Conservation (phyloP, 1,140 invertebrate genomes). For the Chelonus insularis region DNA sequence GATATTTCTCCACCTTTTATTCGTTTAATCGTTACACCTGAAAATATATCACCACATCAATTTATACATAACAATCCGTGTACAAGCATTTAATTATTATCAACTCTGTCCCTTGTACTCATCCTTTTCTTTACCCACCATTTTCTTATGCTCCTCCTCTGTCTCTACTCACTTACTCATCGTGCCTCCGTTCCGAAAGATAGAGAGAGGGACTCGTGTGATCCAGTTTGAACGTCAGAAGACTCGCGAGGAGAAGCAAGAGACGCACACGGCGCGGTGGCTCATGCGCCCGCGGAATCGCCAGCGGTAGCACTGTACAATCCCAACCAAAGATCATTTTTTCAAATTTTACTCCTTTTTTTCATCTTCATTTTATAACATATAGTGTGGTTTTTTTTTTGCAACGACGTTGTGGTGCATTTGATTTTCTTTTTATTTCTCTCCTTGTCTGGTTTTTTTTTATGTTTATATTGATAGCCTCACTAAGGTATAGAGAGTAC, state of each 20-base stretch:
- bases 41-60: too few species aligned
- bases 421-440: background rate
- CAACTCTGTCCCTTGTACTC: background rate
- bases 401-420: too few species aligned
- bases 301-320: slow-evolving; percentile 6
- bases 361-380: background rate
- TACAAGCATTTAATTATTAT: too few species aligned
- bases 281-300: slow-evolving; percentile 20
- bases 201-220: background rate
- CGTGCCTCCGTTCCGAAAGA: background rate
- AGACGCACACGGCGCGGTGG: slow-evolving; percentile 12
- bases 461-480: too few species aligned
- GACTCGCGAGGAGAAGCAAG: slow-evolving; percentile 7
- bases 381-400: too few species aligned
- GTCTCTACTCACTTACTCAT: slow-evolving; percentile 7
- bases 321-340: slow-evolving; percentile 2
- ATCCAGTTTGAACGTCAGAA: slow-evolving; percentile 22
- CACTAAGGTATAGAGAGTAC: too few species aligned
- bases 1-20: background rate
- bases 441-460: background rate
- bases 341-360: background rate
- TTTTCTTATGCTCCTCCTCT: slow-evolving; percentile 17
- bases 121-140: slow-evolving; percentile 18
- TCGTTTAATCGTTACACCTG: background rate
- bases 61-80: too few species aligned